These are phyloP conservation scores for Shinisaurus crocodilurus DNA, from an alignment of 2,113 vertebrate genomes.

Conservation along the genomic window DNA sequence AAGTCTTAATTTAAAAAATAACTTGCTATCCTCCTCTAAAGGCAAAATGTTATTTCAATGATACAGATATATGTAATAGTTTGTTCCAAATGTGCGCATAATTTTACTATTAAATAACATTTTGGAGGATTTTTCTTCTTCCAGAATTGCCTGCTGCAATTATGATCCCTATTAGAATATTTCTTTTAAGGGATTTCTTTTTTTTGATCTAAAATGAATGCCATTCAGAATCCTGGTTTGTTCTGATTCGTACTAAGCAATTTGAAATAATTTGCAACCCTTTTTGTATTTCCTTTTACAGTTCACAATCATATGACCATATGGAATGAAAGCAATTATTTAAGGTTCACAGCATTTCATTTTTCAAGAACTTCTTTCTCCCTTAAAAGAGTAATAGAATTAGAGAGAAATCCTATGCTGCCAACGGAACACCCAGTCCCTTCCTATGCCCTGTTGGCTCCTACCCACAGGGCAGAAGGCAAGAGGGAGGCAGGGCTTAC, in stretches of 20 bases:
- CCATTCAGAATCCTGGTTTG: slow-evolving; percentile 23
- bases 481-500: too few relatives aligned
- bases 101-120: slow-evolving; percentile 39
- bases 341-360: neutral
- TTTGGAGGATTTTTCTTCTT: neutral
- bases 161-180: slow-evolving; percentile 21
- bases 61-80: slow-evolving; percentile 48
- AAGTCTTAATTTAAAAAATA: slow-evolving; percentile 56
- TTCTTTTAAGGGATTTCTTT: slow-evolving; percentile 25
- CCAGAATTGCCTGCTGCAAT: neutral
- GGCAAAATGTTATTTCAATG: slow-evolving; percentile 60
- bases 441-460: too few relatives aligned
- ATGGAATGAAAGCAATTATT: neutral
- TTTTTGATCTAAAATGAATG: slow-evolving; percentile 24
- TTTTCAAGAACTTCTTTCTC: neutral
- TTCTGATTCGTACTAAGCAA: slow-evolving; percentile 37
- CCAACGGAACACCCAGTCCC: too few relatives aligned
- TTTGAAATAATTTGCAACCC: slow-evolving; percentile 24
- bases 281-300: neutral
- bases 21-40: slow-evolving; percentile 53
- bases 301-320: neutral
- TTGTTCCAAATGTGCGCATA: slow-evolving; percentile 48
- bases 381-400: too few relatives aligned
- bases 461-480: too few relatives aligned
- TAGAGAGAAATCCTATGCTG: too few relatives aligned